Conservation (phyloP, 2,113 vertebrate species). For the Callithrix jacchus region DNA sequence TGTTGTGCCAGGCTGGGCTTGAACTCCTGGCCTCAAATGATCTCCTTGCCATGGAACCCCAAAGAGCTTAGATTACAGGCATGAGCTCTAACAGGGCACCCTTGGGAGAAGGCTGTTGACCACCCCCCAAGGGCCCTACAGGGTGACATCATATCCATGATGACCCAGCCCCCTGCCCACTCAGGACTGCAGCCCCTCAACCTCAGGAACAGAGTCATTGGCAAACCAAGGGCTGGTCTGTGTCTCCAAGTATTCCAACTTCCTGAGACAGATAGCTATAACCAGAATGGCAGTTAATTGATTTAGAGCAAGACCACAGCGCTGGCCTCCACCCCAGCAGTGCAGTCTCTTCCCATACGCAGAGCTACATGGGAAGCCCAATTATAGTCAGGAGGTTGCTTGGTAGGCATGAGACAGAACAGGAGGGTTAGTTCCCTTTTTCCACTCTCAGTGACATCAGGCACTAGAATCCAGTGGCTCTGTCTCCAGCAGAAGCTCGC, state of each 20-base stretch:
- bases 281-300: neutral
- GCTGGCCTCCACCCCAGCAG: too few relatives aligned
- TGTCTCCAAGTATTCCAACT: neutral
- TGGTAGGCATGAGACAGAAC: neutral
- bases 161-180: accelerated
- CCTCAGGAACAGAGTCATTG: neutral
- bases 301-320: neutral
- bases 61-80: too few relatives aligned
- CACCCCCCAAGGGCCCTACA: neutral
- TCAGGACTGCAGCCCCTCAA: neutral
- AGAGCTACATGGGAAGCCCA: neutral
- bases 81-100: neutral
- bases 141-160: accelerated
- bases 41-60: too few relatives aligned
- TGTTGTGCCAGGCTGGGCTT: too few relatives aligned
- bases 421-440: neutral
- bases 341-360: neutral
- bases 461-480: neutral
- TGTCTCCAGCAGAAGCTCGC: neutral
- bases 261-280: neutral
- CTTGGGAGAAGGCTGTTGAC: too few relatives aligned
- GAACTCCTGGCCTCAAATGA: too few relatives aligned
- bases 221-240: neutral
- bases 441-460: neutral
- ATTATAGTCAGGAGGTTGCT: neutral